Evolutionary conservation across 2,888 invertebrate species (phyloP).

Genomic region (Rhaphigaster nebulosa): DNA sequence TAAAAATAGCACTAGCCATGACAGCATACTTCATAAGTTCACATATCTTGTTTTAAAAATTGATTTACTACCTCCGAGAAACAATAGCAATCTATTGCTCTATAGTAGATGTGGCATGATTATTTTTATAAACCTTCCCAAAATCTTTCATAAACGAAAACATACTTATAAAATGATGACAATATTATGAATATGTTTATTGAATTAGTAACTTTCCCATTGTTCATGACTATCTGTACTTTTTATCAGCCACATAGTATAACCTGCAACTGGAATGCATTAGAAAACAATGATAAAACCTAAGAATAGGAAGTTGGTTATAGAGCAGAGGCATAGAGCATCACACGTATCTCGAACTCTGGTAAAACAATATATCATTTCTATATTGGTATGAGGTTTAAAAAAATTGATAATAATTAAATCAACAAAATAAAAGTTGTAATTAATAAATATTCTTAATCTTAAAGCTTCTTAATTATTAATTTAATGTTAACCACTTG

Average conservation of each 20-base stretch:
- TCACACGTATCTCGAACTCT: background rate
- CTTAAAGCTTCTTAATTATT: no score
- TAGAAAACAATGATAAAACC: conserved; percentile 42
- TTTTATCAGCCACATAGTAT: conserved; percentile 4
- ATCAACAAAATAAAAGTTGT: background rate
- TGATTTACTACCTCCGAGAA: background rate
- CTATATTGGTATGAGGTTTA: background rate
- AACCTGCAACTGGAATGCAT: conserved; percentile 35
- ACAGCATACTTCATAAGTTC: background rate
- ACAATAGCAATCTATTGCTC: background rate
- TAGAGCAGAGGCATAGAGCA: background rate
- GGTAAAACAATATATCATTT: background rate
- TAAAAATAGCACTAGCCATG: conserved; percentile 23
- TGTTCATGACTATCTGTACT: background rate
- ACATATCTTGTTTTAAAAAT: background rate
- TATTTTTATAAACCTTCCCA: background rate
- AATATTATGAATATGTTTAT: background rate
- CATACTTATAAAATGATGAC: background rate
- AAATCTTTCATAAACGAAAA: background rate
- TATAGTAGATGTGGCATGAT: background rate
- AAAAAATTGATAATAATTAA: background rate
- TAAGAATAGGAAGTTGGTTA: conserved; percentile 27
- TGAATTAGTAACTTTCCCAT: background rate
- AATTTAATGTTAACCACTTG: no score
- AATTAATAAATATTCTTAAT: background rate